Evolutionary conservation across 2,797 vertebrate genomes (phyloP).

Genomic region (Gymnoscopelus braueri): DNA sequence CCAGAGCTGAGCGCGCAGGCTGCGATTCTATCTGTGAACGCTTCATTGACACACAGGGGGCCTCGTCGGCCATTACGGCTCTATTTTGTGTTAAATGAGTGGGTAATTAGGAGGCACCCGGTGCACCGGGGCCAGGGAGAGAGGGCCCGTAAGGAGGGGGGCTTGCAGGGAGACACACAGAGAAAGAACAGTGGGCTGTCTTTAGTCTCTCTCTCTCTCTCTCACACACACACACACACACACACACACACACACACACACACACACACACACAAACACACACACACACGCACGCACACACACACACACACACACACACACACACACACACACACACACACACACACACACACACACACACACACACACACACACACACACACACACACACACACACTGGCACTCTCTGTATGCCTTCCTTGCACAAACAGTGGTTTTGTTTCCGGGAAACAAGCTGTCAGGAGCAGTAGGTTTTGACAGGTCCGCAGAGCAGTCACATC

Average conservation of each 20-base stretch:
- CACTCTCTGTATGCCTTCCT: slow-evolving; percentile 48
- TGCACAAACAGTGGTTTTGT: slow-evolving; percentile 36
- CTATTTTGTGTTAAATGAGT: slow-evolving; percentile 81
- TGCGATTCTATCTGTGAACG: slow-evolving; percentile 76
- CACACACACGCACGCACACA: too few relatives aligned
- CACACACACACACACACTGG: slow-evolving; percentile 48
- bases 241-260: too few relatives aligned
- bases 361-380: too few relatives aligned
- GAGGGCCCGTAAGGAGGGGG: slow-evolving; percentile 50
- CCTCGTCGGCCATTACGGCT: slow-evolving; percentile 77
- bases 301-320: too few relatives aligned
- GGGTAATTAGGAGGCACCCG: slow-evolving; percentile 79
- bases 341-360: too few relatives aligned
- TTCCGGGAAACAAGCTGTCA: slow-evolving; percentile 53
- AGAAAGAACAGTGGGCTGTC: slow-evolving; percentile 62
- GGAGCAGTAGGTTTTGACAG: slow-evolving; percentile 33
- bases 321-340: too few relatives aligned
- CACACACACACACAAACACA: too few relatives aligned
- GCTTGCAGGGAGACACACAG: slow-evolving; percentile 17
- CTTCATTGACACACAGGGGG: slow-evolving; percentile 75
- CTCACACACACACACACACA: too few relatives aligned
- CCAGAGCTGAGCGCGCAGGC: slow-evolving; percentile 48
- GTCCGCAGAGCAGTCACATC: neutral
- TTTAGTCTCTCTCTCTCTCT: slow-evolving; percentile 29
- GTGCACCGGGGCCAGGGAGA: slow-evolving; percentile 26